phyloP scores from a whole-genome alignment of 1,140 invertebrate genomes.

The Bathynomus jamesi region DNA sequence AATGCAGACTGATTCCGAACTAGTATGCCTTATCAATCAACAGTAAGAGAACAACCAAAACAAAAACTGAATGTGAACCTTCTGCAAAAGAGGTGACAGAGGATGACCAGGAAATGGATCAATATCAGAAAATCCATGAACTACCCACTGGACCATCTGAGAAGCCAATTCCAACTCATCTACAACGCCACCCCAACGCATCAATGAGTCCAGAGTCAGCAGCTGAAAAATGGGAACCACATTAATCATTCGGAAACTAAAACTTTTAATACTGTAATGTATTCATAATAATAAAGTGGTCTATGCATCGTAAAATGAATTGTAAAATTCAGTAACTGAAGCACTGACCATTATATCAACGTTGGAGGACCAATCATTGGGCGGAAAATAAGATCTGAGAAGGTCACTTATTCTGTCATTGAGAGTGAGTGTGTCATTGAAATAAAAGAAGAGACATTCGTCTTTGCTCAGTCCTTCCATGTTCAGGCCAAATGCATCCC shows the following conservation, averaged over 20 bases:
- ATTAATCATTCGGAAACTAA: not conserved
- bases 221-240: constrained; percentile 12
- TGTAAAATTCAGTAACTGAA: too few species aligned
- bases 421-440: constrained; percentile 11
- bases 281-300: not conserved
- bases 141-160: constrained; percentile 26
- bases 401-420: constrained; percentile 18
- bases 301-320: not conserved
- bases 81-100: constrained; percentile 21
- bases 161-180: constrained; percentile 28
- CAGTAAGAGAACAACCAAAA: too few species aligned
- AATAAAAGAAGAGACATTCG: constrained; percentile 23
- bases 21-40: too few species aligned
- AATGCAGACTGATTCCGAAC: too few species aligned
- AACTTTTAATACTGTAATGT: not conserved
- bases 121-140: constrained; percentile 23
- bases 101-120: constrained; percentile 26
- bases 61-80: too few species aligned
- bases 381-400: constrained; percentile 17
- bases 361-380: constrained; percentile 23
- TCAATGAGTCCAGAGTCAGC: constrained; percentile 25
- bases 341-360: constrained; percentile 24
- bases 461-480: constrained; percentile 14
- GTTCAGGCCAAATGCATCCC: constrained; percentile 23
- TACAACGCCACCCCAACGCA: constrained; percentile 35